Conservation (phyloP, 2,797 vertebrate species). For the Peromyscus nudipes region DNA sequence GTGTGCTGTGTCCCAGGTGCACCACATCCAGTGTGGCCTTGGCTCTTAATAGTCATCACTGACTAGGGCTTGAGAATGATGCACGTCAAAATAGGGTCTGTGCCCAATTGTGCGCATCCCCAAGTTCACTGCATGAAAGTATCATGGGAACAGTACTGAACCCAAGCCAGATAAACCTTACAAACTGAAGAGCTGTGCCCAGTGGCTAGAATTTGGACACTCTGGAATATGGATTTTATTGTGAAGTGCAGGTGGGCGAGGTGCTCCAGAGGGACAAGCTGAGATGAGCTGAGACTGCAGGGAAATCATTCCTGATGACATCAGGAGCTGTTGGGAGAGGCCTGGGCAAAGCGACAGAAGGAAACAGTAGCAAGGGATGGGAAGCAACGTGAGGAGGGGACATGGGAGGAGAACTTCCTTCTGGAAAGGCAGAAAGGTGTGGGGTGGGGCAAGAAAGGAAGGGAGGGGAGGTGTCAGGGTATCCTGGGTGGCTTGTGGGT, state of each 20-base stretch:
- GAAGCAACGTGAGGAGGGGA: accelerated
- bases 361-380: not conserved
- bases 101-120: not conserved
- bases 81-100: not conserved
- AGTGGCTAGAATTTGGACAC: not conserved
- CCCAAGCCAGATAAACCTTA: not conserved
- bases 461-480: not conserved
- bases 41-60: not conserved
- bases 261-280: not conserved
- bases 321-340: not conserved
- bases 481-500: too few relatives aligned
- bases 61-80: not conserved
- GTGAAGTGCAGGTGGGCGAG: not conserved
- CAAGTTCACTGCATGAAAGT: not conserved
- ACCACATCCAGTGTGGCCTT: not conserved
- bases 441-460: not conserved
- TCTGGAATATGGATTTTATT: not conserved
- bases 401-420: not conserved
- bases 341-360: not conserved
- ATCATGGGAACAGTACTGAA: not conserved
- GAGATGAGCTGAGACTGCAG: not conserved
- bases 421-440: not conserved
- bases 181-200: too few relatives aligned
- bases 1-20: not conserved
- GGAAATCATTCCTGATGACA: not conserved